phyloP scores from a whole-genome alignment of 1,140 invertebrate genomes.

The Adelges cooleyi region DNA sequence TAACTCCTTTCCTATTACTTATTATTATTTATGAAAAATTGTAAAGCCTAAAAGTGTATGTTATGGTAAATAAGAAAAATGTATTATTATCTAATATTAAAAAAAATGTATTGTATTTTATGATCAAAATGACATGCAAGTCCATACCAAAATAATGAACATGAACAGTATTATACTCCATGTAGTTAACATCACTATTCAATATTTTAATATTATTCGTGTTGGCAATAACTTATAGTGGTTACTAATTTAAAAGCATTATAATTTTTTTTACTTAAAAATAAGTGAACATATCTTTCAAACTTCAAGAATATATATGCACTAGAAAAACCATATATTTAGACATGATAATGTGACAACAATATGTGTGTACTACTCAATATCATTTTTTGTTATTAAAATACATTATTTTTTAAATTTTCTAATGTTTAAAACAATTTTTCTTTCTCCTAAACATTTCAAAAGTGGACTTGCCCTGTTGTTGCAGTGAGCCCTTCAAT shows the following conservation, averaged over 20 bases:
- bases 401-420: conserved; percentile 3
- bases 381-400: neutral
- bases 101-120: neutral
- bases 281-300: neutral
- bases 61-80: neutral
- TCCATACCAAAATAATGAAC: neutral
- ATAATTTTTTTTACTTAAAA: too few relatives aligned
- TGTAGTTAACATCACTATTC: too few relatives aligned
- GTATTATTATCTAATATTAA: too few relatives aligned
- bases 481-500: neutral
- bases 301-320: neutral
- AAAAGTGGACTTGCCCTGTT: conserved; percentile 11
- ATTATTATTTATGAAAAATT: neutral
- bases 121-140: neutral
- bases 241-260: too few relatives aligned
- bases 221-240: too few relatives aligned
- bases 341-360: too few relatives aligned
- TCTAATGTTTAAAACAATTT: neutral
- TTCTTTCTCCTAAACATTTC: neutral
- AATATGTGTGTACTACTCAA: too few relatives aligned
- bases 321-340: too few relatives aligned
- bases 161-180: neutral
- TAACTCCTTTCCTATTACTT: neutral
- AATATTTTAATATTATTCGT: too few relatives aligned
- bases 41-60: neutral